These are phyloP conservation scores for Haliclystus octoradiatus DNA, from an alignment of 30 jellyfish, hydroid and myxozoan species.

Conservation along the genomic window DNA sequence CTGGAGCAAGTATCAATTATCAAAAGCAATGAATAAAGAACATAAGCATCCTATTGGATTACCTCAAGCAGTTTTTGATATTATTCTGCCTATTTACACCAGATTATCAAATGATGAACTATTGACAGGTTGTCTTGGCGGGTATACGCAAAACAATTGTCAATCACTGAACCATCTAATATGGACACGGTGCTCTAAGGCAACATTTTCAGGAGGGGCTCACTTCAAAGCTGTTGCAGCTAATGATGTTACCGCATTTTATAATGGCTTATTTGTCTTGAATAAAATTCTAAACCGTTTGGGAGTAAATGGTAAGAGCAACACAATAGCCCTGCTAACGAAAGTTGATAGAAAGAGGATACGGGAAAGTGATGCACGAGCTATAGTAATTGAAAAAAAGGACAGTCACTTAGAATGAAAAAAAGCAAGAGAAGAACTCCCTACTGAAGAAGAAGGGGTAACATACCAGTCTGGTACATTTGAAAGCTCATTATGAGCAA, in stretches of 20 bases:
- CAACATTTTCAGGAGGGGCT: constrained; percentile 1
- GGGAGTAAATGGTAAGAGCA: not conserved
- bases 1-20: constrained; percentile 16
- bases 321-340: not conserved
- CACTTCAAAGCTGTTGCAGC: constrained; percentile 6
- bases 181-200: constrained; percentile 11
- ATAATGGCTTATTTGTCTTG: constrained; percentile 9
- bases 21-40: not conserved
- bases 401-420: not conserved
- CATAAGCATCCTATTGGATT: constrained; percentile 3
- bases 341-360: not conserved
- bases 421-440: not conserved
- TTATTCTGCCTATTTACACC: not conserved
- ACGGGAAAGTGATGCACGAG: not conserved
- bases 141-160: constrained; percentile 10
- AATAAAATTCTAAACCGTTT: not conserved
- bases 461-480: not conserved
- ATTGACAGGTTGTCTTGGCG: constrained; percentile 12
- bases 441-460: not conserved
- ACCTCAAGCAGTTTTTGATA: constrained; percentile 3
- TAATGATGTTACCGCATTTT: constrained; percentile 2
- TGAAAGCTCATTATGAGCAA: not conserved
- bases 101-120: not conserved
- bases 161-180: constrained; percentile 2
- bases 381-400: not conserved